These are phyloP conservation scores for Trichonephila clavipes DNA, from an alignment of 1,140 invertebrate species.

Conservation along the genomic window DNA sequence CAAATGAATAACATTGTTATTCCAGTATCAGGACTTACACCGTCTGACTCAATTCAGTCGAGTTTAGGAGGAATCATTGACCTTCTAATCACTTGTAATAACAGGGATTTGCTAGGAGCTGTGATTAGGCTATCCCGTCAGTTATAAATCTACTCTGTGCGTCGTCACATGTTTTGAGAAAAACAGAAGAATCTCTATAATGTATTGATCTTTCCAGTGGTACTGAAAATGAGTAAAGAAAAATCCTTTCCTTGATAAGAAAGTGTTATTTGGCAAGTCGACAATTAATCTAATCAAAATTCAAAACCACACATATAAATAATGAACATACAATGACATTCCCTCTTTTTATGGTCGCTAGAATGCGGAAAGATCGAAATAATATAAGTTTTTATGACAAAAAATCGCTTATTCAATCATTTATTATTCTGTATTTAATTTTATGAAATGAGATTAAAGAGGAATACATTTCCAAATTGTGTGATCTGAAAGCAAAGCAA, in stretches of 20 bases:
- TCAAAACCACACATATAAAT: background rate
- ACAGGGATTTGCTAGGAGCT: constrained; percentile 41
- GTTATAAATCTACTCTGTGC: constrained; percentile 13
- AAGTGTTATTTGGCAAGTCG: background rate
- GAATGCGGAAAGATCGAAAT: background rate
- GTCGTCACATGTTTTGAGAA: background rate
- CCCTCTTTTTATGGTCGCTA: background rate
- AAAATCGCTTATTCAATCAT: background rate
- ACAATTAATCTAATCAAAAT: constrained; percentile 21
- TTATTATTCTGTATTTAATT: no score
- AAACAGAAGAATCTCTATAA: background rate
- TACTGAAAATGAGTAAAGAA: background rate
- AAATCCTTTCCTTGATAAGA: constrained; percentile 12
- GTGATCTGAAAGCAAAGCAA: no score
- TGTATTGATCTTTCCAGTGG: background rate
- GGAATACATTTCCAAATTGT: no score
- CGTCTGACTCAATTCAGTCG: constrained; percentile 21
- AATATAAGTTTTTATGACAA: background rate
- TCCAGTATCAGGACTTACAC: background rate
- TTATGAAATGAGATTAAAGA: no score
- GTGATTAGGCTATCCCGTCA: background rate
- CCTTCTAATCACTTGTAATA: constrained; percentile 41
- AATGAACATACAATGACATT: background rate
- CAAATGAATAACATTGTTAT: constrained; percentile 40
- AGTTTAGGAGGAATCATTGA: constrained; percentile 30